Conservation (phyloP, 2,113 vertebrate species). For the Antigone vipio region DNA sequence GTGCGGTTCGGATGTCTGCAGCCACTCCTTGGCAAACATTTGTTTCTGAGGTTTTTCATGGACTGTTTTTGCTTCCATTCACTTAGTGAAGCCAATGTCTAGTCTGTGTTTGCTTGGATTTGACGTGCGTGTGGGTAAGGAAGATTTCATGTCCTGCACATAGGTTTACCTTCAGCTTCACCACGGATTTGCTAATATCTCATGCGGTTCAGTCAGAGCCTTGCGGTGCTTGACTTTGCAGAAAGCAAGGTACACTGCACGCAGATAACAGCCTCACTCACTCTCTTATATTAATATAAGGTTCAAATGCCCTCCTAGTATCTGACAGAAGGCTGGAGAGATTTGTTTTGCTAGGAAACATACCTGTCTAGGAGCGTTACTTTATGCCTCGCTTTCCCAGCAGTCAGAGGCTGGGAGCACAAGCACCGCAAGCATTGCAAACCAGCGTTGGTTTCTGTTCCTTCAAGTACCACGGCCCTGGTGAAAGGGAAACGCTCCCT, state of each 20-base stretch:
- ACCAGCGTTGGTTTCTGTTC: not conserved
- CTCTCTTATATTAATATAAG: too few relatives aligned
- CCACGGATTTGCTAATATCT: not conserved
- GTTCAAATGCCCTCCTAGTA: not conserved
- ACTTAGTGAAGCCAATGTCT: not conserved
- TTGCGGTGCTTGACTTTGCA: not conserved
- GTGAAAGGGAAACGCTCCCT: not conserved
- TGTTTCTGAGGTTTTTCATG: not conserved
- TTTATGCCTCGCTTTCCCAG: not conserved
- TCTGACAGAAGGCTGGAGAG: not conserved
- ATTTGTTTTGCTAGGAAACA: not conserved
- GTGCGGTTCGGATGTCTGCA: not conserved
- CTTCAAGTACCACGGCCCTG: not conserved
- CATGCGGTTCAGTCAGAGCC: not conserved
- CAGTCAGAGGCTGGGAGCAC: not conserved
- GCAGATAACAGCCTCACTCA: not conserved
- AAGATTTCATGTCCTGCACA: not conserved
- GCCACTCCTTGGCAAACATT: not conserved
- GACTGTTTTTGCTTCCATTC: not conserved
- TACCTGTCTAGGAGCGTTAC: not conserved
- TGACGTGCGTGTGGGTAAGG: not conserved
- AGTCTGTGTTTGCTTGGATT: not conserved
- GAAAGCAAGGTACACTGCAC: fast-evolving
- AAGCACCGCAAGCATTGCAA: not conserved
- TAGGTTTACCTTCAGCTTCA: not conserved